Evolutionary conservation across 2,113 vertebrate species (phyloP), one percentile per base, ranked within the genome.

Genomic region (Melanostigma gelatinosum): DNA sequence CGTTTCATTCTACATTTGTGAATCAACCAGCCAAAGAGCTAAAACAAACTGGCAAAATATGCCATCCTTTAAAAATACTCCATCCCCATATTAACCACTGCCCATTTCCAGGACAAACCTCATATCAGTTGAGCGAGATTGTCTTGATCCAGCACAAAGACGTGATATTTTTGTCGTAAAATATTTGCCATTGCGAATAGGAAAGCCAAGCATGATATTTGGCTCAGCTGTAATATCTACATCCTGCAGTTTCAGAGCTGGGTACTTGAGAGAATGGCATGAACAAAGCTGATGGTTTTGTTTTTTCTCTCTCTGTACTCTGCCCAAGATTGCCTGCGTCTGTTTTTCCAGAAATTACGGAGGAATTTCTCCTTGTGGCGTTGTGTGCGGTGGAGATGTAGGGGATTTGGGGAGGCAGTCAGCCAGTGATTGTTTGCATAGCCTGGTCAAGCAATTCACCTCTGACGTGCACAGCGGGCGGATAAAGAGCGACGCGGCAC

Each of bases 331-430:
- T 12, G 68, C 22, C 69, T 55, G 72, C n/a, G 36, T 70, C 66
- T 85, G 55, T 72, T 79, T 88, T 75, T 76, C 76, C 68, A 80
- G 63, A 83, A 88, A 79, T 70, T 73, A 85, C 63, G 0, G 6
- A 71, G 64, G 68, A 66, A 85, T 83, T 69, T 62, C 63, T 83
- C 16, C 62, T 3, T 50, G 70, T 73, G 64, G 61, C 15, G 13
- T 24, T 58, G 82, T 85, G 82, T 24, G 58, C n/a, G 42, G 78
- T 40, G 69, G 36, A 50, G 50, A 42, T 72, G 78, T 65, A 52
- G 70, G 74, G 36, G 54, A 65, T 48, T 48, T 58, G 6, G 32
- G 80, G 77, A 87, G 69, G 80, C 74, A 87, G 73, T 22, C 74
- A 87, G 73, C 18, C 58, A 15, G 46, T 32, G 72, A 58, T 73